Evolutionary conservation across 2,888 invertebrate species (phyloP).

Genomic region (Eupithecia exiguata): DNA sequence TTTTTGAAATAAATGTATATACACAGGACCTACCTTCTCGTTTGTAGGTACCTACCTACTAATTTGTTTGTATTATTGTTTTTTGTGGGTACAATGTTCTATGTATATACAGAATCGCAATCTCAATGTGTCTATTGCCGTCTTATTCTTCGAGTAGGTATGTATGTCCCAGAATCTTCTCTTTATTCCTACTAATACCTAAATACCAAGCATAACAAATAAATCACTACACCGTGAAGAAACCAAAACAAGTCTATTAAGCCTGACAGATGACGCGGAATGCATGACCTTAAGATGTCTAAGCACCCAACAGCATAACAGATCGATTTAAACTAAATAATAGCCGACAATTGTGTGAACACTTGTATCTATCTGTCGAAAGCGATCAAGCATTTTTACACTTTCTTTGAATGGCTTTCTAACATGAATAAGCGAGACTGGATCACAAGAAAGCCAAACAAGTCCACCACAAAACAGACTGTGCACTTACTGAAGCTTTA

Average conservation of each 20-base stretch:
- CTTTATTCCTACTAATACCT: neutral
- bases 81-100: neutral
- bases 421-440: constrained; percentile 62
- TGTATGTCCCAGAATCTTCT: neutral
- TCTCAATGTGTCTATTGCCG: neutral
- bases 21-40: neutral
- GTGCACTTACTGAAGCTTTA: neutral
- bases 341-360: constrained; percentile 49
- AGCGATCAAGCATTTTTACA: constrained; percentile 63
- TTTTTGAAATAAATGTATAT: neutral
- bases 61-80: neutral
- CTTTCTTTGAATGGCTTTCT: constrained; percentile 76
- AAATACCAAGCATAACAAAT: neutral
- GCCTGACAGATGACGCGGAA: neutral
- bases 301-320: constrained; percentile 45
- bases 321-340: constrained; percentile 50
- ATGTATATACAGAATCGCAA: neutral
- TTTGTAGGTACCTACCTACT: no score
- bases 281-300: constrained; percentile 15
- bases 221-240: neutral
- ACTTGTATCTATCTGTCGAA: constrained; percentile 57
- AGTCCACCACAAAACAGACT: constrained; percentile 11
- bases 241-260: neutral
- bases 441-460: constrained; percentile 38
- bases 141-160: neutral